phyloP scores from a whole-genome alignment of 2,888 invertebrate species.

The Sinohyriopsis cumingii region DNA sequence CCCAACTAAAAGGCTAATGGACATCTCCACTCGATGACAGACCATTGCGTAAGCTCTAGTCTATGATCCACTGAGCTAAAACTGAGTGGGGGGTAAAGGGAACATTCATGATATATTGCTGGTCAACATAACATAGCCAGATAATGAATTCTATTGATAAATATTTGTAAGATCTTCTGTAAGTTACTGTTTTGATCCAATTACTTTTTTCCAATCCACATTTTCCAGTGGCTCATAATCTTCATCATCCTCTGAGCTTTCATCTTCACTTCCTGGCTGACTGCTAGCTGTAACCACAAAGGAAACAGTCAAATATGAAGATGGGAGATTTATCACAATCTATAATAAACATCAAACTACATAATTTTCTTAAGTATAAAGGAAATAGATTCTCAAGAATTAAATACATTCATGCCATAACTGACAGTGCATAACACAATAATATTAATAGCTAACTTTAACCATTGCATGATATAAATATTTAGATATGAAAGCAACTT shows the following conservation, averaged over 20 bases:
- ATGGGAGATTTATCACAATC: neutral
- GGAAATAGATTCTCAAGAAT: neutral
- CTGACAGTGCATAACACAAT: neutral
- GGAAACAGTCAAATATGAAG: neutral
- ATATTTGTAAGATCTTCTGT: too few species aligned
- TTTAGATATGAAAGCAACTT: too few species aligned
- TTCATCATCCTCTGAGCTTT: constrained; percentile 59
- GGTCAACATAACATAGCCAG: too few species aligned
- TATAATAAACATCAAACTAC: neutral
- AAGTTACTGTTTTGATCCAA: neutral
- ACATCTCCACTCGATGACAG: too few species aligned
- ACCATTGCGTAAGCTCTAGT: too few species aligned
- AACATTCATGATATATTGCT: too few species aligned
- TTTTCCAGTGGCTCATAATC: constrained; percentile 69
- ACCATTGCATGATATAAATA: too few species aligned
- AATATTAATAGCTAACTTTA: too few species aligned
- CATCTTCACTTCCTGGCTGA: constrained; percentile 63
- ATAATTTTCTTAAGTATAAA: neutral
- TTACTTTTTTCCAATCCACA: constrained; percentile 81
- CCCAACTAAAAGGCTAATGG: too few species aligned
- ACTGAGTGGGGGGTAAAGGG: too few species aligned
- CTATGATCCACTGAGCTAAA: too few species aligned
- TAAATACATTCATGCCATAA: neutral
- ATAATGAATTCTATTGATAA: too few species aligned
- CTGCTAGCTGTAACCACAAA: constrained; percentile 51